Conservation (phyloP, 2,797 vertebrate genomes). For the Notolabrus celidotus region DNA sequence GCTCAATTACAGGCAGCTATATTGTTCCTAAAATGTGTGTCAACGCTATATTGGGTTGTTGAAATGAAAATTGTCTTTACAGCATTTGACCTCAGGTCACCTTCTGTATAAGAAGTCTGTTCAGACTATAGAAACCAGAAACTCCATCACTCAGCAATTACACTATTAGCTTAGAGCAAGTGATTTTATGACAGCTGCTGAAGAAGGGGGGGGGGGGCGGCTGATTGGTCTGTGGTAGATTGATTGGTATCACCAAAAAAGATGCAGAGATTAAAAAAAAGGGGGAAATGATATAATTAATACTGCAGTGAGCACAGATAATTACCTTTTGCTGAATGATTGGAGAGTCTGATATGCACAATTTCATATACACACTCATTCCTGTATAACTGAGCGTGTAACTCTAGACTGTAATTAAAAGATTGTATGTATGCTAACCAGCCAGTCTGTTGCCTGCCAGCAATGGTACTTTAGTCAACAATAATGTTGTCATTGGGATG, state of each 20-base stretch:
- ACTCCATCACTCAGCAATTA: slow-evolving; percentile 60
- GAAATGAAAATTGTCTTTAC: slow-evolving; percentile 59
- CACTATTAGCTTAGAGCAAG: slow-evolving; percentile 53
- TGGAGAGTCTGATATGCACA: slow-evolving; percentile 18
- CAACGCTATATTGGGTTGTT: slow-evolving; percentile 39
- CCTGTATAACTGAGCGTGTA: slow-evolving; percentile 29
- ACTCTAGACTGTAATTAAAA: slow-evolving; percentile 46
- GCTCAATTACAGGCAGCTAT: slow-evolving; percentile 18
- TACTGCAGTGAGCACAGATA: slow-evolving; percentile 41
- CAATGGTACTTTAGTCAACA: slow-evolving; percentile 16
- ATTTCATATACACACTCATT: slow-evolving; percentile 28
- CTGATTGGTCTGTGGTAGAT: slow-evolving; percentile 5
- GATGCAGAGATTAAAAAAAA: slow-evolving; percentile 19
- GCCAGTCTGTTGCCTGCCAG: slow-evolving; percentile 21
- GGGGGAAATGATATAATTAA: slow-evolving; percentile 64
- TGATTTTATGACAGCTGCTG: slow-evolving; percentile 44
- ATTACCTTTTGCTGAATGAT: slow-evolving; percentile 78
- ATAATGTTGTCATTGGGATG: neutral
- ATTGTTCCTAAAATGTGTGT: slow-evolving; percentile 28
- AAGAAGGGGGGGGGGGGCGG: slow-evolving; percentile 6
- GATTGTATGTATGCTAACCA: slow-evolving; percentile 28
- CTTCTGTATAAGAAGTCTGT: slow-evolving; percentile 38
- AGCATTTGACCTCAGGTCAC: slow-evolving; percentile 51
- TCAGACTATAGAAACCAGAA: slow-evolving; percentile 68
- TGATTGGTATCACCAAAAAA: slow-evolving; percentile 32